Percentiles rank a stretch among this genome's conserved stretches.
Evolutionary conservation across 2,113 vertebrate genomes (phyloP).

Genomic region (Anarrhichthys ocellatus): DNA sequence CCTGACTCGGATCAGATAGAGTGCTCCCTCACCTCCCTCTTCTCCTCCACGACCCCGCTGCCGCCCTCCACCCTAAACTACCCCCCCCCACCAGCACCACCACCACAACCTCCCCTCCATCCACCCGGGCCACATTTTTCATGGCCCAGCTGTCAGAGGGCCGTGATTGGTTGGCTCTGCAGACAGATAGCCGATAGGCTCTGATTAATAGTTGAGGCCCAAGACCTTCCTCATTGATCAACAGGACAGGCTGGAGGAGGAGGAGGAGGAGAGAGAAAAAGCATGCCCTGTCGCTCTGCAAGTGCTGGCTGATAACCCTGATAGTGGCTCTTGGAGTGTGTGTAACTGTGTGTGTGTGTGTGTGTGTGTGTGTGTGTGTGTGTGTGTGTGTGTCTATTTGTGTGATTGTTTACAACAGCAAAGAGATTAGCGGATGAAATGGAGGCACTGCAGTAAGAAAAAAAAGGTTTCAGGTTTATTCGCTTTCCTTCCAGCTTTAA

Average conservation of each 20-base stretch:
- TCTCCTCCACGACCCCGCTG: constrained; percentile 42
- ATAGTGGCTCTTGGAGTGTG: constrained; percentile 56
- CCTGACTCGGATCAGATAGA: constrained; percentile 82
- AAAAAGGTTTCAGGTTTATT: constrained; percentile 24
- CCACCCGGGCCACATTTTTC: constrained; percentile 82
- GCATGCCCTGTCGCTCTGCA: constrained; percentile 74
- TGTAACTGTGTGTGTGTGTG: constrained; percentile 9
- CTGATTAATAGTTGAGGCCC: constrained; percentile 86
- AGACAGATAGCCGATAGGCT: constrained; percentile 87
- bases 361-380: constrained; percentile 34
- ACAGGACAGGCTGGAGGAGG: constrained; percentile 75
- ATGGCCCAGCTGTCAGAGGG: constrained; percentile 83
- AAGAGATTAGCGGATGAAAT: constrained; percentile 41
- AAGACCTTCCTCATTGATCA: constrained; percentile 88
- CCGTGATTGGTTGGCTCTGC: constrained; percentile 85
- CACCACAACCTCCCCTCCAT: constrained; percentile 62
- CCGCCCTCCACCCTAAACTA: constrained; percentile 33
- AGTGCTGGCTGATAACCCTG: constrained; percentile 77
- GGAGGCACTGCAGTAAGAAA: constrained; percentile 5
- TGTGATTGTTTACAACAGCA: constrained; percentile 39
- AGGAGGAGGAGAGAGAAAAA: constrained; percentile 71
- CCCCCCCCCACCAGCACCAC: constrained; percentile 53
- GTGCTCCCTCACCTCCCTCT: constrained; percentile 71
- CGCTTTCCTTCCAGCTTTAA: constrained; percentile 18
- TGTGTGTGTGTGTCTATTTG: constrained; percentile 33